Evolutionary conservation across 2,888 invertebrate genomes (phyloP), one percentile per base, ranked within the genome.

Genomic region (Drosophila neonasuta): DNA sequence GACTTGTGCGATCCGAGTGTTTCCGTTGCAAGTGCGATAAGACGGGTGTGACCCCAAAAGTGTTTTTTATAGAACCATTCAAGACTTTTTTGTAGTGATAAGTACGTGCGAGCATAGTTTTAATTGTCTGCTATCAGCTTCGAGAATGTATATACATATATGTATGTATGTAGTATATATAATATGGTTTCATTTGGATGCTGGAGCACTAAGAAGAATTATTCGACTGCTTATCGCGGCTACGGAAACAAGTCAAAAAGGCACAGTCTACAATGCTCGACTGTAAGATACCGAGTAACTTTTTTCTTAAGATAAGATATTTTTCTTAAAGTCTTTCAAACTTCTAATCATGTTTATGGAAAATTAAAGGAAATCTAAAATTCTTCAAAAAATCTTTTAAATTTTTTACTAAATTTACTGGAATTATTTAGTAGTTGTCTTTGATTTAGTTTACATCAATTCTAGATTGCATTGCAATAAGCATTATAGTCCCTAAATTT

Each of bases 1-100:
- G 61, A 42, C 46, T 52, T 46, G 62, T 13, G 6, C 24, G 48
- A 51, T 60, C 39, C 45, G 8, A 44, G 24, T 62, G 66, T 69
- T 82, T 82, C 81, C 81, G 81, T 78, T 82, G 81, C 82, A 85
- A 78, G 73, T 51, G 73, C 71, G 85, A 82, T 85, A 85, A 74
- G 76, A 54, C 46, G 48, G 50, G 52, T 80, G 52, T 80, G 80
- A 67, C 79, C 80, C 79, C 74, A 71, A 67, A 66, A 57, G 29
- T 36, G 10, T 55, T 11, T 56, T 69, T 62, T 71, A 42, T 73
- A 62, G 52, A 74, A 58, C 57, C 50, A 42, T 67, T 68, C 64
- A 55, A 58, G 57, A 62, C 45, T 24, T 52, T 41, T 50, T 46
- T 24, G 24, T 51, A 48, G 59, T 65, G 84, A 79, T 79, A 77